A percentile compares a stretch with the other conserved stretches of the same genome.
These are phyloP conservation scores for Pseudomyrmex cubaensis DNA, from an alignment of 1,140 invertebrate species.

Conservation along the genomic window DNA sequence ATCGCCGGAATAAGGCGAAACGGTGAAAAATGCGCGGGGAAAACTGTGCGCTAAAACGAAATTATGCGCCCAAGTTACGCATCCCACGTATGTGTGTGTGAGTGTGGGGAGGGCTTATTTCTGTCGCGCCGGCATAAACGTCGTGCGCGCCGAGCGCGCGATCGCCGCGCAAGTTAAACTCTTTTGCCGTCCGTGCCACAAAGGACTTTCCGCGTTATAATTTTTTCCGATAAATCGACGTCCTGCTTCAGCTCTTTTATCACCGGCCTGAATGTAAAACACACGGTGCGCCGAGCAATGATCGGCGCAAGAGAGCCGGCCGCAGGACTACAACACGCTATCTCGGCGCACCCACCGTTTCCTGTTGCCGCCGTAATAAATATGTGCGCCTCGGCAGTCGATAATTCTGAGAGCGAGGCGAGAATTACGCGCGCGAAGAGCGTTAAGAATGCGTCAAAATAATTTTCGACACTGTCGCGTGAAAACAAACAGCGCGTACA, in stretches of 20 bases:
- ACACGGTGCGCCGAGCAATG: background rate
- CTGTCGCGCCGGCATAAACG: conserved; percentile 19
- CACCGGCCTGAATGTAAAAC: conserved; percentile 33
- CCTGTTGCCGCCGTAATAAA: conserved; percentile 67
- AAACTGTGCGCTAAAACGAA: conserved; percentile 5
- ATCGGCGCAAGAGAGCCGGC: background rate
- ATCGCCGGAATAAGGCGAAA: background rate
- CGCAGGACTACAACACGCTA: conserved; percentile 49
- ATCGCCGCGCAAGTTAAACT: conserved; percentile 44
- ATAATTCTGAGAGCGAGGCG: conserved; percentile 39
- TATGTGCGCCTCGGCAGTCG: conserved; percentile 43
- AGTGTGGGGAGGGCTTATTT: conserved; percentile 22
- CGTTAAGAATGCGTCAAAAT: background rate
- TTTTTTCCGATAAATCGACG: conserved; percentile 52
- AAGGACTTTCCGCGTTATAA: conserved; percentile 57
- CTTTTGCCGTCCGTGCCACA: conserved; percentile 34
- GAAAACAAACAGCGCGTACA: background rate
- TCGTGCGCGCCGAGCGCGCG: conserved; percentile 50
- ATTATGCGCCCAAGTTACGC: conserved; percentile 42
- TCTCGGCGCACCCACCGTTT: conserved; percentile 70
- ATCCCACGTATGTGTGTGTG: background rate
- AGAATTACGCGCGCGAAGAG: conserved; percentile 31
- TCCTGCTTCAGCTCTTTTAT: conserved; percentile 34
- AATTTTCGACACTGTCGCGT: conserved; percentile 14
- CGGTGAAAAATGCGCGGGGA: background rate